Evolutionary conservation across 2,888 invertebrate species (phyloP), one percentile per base, ranked within the genome.

Genomic region (Nomada ferruginata): DNA sequence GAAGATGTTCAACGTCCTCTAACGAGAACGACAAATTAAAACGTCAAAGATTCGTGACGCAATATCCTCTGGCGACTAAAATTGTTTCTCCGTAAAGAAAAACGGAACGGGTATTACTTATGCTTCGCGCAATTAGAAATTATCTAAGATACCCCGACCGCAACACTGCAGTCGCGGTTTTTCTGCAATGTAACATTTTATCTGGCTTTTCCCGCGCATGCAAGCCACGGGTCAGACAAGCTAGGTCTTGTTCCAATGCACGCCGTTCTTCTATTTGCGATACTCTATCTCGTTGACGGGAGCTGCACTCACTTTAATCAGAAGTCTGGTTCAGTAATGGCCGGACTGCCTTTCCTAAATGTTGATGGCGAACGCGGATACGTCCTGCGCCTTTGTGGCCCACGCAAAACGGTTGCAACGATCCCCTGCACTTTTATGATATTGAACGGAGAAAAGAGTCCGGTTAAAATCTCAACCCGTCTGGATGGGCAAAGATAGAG

Each of bases 261-360:
- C 72, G 23, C 63, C 47, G 72, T 65, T 79, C 78, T 60, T 76
- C 74, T 77, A 82, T 84, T 83, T 71, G 71, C 72, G 82, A 82
- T 73, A 79, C 61, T 55, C 59, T 77, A 65, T 82, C 76, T 76
- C 85, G 71, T 72, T 70, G 81, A 68, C 68, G 65, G 68, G 20
- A 10, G 9, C 15, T 84, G 87, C 86, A 85, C 85, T 86, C 85
- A 83, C 80, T 87, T 87, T 89, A 89, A 89, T 89, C 86, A 87
- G 76, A 85, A 77, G 79, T 74, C 71, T 76, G 72, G 63, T 47
- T 77, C 76, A 61, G 36, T 65, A 66, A 36, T 29, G 59, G 23
- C 44, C 15, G 50, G 50, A 10, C 36, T 11, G 23, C 9, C 50
- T 68, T 20, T 70, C 70, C 59, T 64, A 72, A 76, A 72, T 65